These are phyloP conservation scores for Micromesistius poutassou DNA, from an alignment of 2,797 vertebrate species.

Conservation along the genomic window DNA sequence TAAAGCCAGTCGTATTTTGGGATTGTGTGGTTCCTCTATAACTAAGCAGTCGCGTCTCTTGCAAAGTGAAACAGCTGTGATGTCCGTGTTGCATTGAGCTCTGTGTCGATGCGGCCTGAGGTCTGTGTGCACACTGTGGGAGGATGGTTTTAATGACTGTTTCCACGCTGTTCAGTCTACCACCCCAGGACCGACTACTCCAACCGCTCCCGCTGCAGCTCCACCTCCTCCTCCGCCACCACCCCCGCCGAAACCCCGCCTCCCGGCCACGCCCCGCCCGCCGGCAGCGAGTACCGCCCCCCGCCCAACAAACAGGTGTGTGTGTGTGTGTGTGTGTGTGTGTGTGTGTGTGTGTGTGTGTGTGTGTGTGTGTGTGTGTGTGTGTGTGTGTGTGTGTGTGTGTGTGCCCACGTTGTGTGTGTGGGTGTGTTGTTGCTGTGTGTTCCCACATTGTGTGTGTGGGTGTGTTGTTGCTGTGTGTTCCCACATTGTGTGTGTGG, in stretches of 20 bases:
- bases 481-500: too few relatives aligned
- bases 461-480: too few relatives aligned
- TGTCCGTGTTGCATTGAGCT: neutral
- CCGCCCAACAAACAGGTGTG: conserved; percentile 79
- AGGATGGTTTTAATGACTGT: too few relatives aligned
- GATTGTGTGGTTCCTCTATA: neutral
- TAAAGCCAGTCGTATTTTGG: neutral
- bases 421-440: too few relatives aligned
- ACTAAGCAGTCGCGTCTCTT: neutral
- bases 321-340: neutral
- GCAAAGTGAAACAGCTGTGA: too few relatives aligned
- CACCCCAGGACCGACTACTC: conserved; percentile 92
- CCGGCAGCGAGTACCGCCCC: conserved; percentile 57
- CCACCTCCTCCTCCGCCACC: conserved; percentile 71
- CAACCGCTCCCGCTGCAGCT: conserved; percentile 82
- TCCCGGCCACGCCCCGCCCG: conserved; percentile 62
- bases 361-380: too few relatives aligned
- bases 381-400: too few relatives aligned
- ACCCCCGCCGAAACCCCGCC: conserved; percentile 56
- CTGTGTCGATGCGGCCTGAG: too few relatives aligned
- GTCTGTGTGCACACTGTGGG: too few relatives aligned
- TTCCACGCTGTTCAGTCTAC: conserved; percentile 74
- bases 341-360: too few relatives aligned
- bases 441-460: too few relatives aligned
- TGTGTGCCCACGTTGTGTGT: too few relatives aligned